Evolutionary conservation across 2,113 vertebrate genomes (phyloP).

Genomic region (Coreoperca whiteheadi): DNA sequence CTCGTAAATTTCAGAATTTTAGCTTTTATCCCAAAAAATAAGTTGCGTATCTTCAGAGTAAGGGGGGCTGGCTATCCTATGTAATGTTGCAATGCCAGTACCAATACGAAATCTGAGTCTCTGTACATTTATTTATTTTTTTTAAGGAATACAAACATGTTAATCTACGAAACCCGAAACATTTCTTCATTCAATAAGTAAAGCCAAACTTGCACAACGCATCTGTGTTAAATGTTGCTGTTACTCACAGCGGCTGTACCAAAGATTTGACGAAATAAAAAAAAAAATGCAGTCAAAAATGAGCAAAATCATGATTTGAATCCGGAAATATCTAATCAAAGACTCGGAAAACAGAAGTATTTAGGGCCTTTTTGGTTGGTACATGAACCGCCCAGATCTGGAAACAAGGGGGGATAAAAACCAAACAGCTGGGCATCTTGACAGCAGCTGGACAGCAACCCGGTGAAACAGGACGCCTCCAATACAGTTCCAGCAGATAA

Average conservation of each 20-base stretch:
- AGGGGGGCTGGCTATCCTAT: not conserved
- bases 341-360: not conserved
- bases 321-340: not conserved
- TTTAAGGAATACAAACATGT: not conserved
- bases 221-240: not conserved
- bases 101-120: not conserved
- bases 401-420: not conserved
- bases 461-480: not conserved
- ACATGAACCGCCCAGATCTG: not conserved
- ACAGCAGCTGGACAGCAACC: not conserved
- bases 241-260: not conserved
- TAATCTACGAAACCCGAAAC: not conserved
- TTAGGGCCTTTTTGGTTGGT: not conserved
- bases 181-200: not conserved
- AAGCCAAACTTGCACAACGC: not conserved
- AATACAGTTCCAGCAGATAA: not conserved
- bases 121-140: no score
- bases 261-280: not conserved
- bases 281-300: not conserved
- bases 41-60: not conserved
- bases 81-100: no score
- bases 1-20: not conserved
- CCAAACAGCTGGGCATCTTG: constrained; percentile 18
- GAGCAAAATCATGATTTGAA: not conserved
- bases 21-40: not conserved